Evolutionary conservation across 1,140 invertebrate species (phyloP).

Genomic region (Hyles vespertilio): DNA sequence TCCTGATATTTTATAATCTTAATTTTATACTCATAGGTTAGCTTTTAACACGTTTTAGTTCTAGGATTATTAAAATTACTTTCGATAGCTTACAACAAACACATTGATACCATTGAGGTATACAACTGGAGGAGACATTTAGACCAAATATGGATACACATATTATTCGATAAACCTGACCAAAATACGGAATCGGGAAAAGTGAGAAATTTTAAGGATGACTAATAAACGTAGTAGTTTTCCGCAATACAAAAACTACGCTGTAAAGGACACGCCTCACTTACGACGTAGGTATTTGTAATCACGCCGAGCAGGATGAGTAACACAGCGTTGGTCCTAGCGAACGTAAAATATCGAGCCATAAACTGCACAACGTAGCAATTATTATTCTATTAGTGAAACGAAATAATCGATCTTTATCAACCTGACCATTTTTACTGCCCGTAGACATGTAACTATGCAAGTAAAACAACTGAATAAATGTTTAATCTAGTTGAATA

Average conservation of each 20-base stretch:
- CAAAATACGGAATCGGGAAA: no score
- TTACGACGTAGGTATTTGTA: conserved; percentile 13
- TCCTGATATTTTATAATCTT: no score
- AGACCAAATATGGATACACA: no score
- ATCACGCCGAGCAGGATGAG: conserved; percentile 22
- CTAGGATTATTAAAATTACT: no score
- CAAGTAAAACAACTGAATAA: conserved; percentile 22
- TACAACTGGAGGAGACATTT: no score
- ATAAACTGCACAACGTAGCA: neutral
- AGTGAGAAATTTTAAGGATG: conserved; percentile 3
- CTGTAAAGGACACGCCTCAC: conserved; percentile 14
- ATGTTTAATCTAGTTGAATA: conserved; percentile 13
- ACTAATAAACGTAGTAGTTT: conserved; percentile 16
- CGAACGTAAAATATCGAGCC: conserved; percentile 24
- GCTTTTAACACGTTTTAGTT: no score
- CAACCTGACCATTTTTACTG: neutral
- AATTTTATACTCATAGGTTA: no score
- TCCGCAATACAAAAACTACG: conserved; percentile 13
- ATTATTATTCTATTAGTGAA: conserved; percentile 1
- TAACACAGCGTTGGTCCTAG: conserved; percentile 23
- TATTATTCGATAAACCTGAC: neutral
- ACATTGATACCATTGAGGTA: no score
- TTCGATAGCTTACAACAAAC: no score
- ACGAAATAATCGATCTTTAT: conserved; percentile 1
- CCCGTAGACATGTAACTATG: no score